Evolutionary conservation across 2,888 invertebrate species (phyloP).

Genomic region (Temnothorax ravouxi): DNA sequence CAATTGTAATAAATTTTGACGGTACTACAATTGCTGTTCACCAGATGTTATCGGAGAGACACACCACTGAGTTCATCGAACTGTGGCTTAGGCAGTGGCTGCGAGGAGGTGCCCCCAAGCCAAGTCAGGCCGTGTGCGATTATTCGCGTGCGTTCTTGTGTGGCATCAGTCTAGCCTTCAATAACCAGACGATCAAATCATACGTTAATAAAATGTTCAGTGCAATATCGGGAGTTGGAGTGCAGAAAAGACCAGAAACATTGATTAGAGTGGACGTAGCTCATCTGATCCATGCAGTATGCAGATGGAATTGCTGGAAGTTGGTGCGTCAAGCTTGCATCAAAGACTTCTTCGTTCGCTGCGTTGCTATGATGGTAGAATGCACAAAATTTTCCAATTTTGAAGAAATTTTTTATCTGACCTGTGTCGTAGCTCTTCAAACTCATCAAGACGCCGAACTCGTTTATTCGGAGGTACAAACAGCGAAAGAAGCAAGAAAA

Average conservation of each 20-base stretch:
- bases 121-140: background rate
- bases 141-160: background rate
- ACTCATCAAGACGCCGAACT: background rate
- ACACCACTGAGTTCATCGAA: background rate
- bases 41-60: background rate
- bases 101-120: background rate
- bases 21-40: background rate
- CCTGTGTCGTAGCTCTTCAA: background rate
- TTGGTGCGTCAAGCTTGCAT: background rate
- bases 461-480: background rate
- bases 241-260: background rate
- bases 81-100: background rate
- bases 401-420: background rate
- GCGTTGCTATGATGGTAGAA: background rate
- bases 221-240: background rate
- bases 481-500: conserved; percentile 1
- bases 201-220: background rate
- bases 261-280: background rate
- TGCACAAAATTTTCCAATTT: background rate
- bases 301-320: background rate
- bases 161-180: background rate
- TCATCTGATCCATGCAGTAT: background rate
- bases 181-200: background rate
- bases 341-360: background rate
- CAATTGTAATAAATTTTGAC: background rate